Percentiles rank a stretch among this genome's conserved stretches.
Evolutionary conservation across 2,888 invertebrate species (phyloP).

Genomic region (Platerodrilus igneus): DNA sequence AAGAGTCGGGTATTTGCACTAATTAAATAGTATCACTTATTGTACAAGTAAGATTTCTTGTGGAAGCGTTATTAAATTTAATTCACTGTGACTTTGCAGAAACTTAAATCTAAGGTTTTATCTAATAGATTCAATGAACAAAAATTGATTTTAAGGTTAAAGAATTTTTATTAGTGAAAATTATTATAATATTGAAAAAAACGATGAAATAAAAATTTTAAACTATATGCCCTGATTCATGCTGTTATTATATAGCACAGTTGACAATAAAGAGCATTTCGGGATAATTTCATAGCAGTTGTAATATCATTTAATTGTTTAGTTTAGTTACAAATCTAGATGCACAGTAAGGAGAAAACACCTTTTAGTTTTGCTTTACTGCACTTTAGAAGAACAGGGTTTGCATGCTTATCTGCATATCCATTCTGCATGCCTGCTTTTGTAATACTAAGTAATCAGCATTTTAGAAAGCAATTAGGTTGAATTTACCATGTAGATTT

Average conservation of each 20-base stretch:
- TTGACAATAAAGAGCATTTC: conserved; percentile 51
- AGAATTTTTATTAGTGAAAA: conserved; percentile 50
- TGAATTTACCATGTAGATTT: no score
- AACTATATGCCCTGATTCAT: conserved; percentile 49
- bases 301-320: no score
- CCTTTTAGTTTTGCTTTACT: no score
- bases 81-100: conserved; percentile 44
- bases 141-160: conserved; percentile 46
- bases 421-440: no score
- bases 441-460: no score
- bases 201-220: conserved; percentile 50
- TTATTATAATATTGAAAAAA: conserved; percentile 49
- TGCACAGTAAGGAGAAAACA: no score
- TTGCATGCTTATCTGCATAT: no score
- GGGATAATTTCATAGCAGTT: no score
- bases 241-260: conserved; percentile 48
- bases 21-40: conserved; percentile 7
- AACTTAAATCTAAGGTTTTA: conserved; percentile 44
- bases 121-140: conserved; percentile 46
- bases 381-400: no score
- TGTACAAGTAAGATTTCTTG: conserved; percentile 26
- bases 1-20: conserved; percentile 38
- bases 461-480: no score
- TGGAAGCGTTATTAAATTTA: conserved; percentile 47
- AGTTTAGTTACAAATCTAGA: no score